Conservation (phyloP, 2,888 invertebrate species). For the Griposia aprilina region DNA sequence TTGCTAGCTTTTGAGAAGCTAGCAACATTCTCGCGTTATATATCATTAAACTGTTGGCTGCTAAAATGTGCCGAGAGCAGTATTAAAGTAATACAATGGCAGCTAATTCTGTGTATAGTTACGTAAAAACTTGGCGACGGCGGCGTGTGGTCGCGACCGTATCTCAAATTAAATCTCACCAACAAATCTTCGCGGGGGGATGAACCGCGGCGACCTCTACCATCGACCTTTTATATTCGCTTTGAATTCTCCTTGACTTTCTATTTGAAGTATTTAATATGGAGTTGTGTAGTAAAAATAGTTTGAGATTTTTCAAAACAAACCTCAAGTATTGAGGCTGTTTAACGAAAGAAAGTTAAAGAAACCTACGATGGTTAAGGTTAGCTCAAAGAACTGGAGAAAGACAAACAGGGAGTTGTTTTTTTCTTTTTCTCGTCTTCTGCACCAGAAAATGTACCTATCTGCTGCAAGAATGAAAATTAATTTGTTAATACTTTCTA, state of each 20-base stretch:
- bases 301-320: neutral
- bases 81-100: conserved; percentile 77
- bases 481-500: neutral
- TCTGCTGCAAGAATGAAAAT: neutral
- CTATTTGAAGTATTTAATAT: conserved; percentile 1
- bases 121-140: conserved; percentile 86
- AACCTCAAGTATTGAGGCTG: neutral
- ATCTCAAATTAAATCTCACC: conserved; percentile 90
- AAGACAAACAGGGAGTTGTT: no score
- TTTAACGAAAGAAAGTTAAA: neutral
- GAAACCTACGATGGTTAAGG: neutral
- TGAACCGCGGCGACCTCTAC: conserved; percentile 78
- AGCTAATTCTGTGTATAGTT: conserved; percentile 80
- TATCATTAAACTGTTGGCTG: conserved; percentile 51
- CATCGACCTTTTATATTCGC: conserved; percentile 63
- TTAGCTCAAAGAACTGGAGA: neutral
- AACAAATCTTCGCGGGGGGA: conserved; percentile 87
- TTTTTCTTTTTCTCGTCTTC: neutral
- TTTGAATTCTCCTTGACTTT: conserved; percentile 19
- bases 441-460: neutral
- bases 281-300: conserved; percentile 8
- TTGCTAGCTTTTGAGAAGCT: conserved; percentile 20
- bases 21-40: conserved; percentile 13
- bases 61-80: conserved; percentile 61
- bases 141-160: conserved; percentile 84